These are phyloP conservation scores for Stegodyphus dumicola DNA, from an alignment of 1,140 invertebrate species.

Conservation along the genomic window DNA sequence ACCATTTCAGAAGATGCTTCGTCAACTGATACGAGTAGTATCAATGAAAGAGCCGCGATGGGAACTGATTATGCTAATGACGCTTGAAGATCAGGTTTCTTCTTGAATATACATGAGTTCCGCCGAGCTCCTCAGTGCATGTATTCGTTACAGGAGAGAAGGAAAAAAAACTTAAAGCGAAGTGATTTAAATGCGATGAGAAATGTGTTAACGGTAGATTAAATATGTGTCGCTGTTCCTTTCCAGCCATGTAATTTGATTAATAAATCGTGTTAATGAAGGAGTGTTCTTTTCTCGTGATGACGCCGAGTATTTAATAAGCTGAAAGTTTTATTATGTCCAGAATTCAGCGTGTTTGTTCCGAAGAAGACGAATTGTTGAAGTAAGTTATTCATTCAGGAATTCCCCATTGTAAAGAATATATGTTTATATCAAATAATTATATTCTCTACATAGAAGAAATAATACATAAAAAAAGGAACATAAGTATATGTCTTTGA, in stretches of 20 bases:
- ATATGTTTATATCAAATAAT: too few relatives aligned
- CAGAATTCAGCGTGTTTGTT: not conserved
- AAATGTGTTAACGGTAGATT: slow-evolving; percentile 55
- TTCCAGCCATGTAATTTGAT: slow-evolving; percentile 39
- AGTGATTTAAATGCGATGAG: slow-evolving; percentile 60
- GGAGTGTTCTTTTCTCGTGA: not conserved
- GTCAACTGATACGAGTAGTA: not conserved
- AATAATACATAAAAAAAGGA: too few relatives aligned
- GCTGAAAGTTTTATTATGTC: slow-evolving; percentile 16
- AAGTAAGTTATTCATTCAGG: too few relatives aligned
- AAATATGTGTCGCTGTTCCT: slow-evolving; percentile 28
- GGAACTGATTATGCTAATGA: slow-evolving; percentile 55
- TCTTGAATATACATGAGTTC: slow-evolving; percentile 56
- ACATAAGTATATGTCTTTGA: too few relatives aligned
- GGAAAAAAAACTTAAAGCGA: not conserved
- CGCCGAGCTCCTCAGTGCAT: not conserved
- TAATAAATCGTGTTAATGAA: slow-evolving; percentile 58
- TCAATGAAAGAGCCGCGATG: not conserved
- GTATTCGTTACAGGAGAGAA: slow-evolving; percentile 25
- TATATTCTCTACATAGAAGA: too few relatives aligned
- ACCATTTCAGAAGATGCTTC: not conserved
- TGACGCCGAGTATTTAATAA: not conserved
- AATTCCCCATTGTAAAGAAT: too few relatives aligned
- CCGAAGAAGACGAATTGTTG: too few relatives aligned
- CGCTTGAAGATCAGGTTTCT: slow-evolving; percentile 25